Base-by-base conservation (phyloP, 1,140 invertebrate species). In the Drosophila bifasciata region DNA sequence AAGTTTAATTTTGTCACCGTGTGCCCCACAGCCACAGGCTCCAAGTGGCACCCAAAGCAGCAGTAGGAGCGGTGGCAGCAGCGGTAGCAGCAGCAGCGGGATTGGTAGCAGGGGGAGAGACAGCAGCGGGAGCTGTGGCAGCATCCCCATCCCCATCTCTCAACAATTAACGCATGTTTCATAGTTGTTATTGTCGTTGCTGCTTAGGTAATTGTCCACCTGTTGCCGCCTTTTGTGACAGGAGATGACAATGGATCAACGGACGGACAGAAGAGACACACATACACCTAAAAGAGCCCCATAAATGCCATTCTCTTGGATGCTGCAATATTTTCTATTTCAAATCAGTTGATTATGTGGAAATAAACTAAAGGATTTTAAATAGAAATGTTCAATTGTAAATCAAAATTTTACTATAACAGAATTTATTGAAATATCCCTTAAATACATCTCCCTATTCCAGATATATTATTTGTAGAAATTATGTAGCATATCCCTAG, bases 1-100 rank as follows among this genome's bases (percentile, higher is more conserved):
- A 86, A 86, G 78, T 86, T 88, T 86, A 88, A 86, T 86, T 86
- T 79, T 86, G 83, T 89, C 84, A 89, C 84, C 83, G 83, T 79
- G 78, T 79, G 78, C 69, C 69, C 45, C 56, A n/a, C n/a, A n/a
- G n/a, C n/a, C n/a, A n/a, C n/a, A 52, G 62, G 51, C 21, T 17
- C 55, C 51, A 60, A 44, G 39, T 17, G 19, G 19, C 55, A 71
- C 32, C 25, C 63, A 76, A 36, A 45, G 39, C 40, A 44, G n/a
- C 21, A 51, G 53, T 17, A 53, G 39, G 21, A 44, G n/a, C 21
- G 46, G 49, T 17, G 49, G 28, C 69, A 59, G 51, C 45, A 43
- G 51, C 49, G n/a, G n/a, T n/a, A n/a, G n/a, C n/a, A 45, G 39
- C 40, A 44, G n/a, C 21, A 51, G 53, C 23, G 49, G 39, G 21